phyloP scores from a whole-genome alignment of 2,113 vertebrate genomes.

The Campylomormyrus tamandua region DNA sequence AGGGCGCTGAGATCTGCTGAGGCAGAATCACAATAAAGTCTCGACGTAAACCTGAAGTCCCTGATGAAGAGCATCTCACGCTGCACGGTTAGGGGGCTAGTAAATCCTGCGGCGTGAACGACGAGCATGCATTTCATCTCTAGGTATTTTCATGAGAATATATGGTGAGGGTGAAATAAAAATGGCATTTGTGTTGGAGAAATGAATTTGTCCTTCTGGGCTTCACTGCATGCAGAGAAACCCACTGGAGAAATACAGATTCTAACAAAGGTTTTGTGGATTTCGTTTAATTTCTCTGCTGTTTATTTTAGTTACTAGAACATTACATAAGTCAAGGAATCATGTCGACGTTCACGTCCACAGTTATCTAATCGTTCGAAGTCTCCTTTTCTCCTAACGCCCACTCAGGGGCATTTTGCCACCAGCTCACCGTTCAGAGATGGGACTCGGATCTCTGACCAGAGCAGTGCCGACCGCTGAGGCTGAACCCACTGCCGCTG shows the following conservation, averaged over 20 bases:
- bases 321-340: neutral
- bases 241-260: neutral
- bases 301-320: neutral
- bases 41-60: neutral
- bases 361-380: neutral
- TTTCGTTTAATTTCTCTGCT: neutral
- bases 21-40: neutral
- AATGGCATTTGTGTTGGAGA: neutral
- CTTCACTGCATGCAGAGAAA: neutral
- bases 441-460: neutral
- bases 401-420: neutral
- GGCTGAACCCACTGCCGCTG: neutral
- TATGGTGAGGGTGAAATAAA: neutral
- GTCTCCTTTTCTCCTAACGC: neutral
- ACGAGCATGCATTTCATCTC: neutral
- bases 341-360: neutral
- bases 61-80: neutral
- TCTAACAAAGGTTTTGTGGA: neutral
- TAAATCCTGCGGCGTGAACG: neutral
- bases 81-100: neutral
- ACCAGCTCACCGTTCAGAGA: neutral
- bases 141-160: neutral
- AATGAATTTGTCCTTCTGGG: neutral
- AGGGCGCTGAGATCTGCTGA: neutral
- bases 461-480: neutral